These are phyloP conservation scores for Enteromius viviparus DNA, from an alignment of 2,797 vertebrate species.

Conservation along the genomic window DNA sequence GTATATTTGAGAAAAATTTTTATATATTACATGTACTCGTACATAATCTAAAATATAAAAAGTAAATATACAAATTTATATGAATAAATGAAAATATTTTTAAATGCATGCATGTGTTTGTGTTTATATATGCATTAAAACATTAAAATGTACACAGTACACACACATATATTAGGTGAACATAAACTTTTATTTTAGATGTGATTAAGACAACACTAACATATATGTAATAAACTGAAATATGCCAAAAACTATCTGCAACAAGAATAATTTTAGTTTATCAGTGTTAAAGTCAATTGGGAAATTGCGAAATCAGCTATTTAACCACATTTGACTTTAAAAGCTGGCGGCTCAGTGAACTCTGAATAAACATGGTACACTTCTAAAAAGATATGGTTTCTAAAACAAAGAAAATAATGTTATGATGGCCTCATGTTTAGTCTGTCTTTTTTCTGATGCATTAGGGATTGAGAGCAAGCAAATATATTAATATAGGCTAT, in stretches of 20 bases:
- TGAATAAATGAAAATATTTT: no score
- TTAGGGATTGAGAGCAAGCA: background rate
- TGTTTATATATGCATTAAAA: no score
- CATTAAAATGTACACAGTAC: no score
- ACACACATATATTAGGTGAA: no score
- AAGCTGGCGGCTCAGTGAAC: background rate
- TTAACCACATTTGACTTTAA: background rate
- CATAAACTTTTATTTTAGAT: no score
- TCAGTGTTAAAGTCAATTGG: background rate
- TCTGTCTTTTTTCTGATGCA: background rate
- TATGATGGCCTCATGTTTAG: background rate
- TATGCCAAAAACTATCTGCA: background rate
- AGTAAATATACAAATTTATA: no score
- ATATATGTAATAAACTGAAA: background rate
- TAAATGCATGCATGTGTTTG: no score
- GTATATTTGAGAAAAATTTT: no score
- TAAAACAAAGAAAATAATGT: conserved; percentile 13
- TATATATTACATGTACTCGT: no score
- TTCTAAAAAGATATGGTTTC: background rate
- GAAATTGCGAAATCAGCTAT: conserved; percentile 1
- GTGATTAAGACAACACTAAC: no score
- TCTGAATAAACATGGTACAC: background rate
- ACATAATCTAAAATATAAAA: no score
- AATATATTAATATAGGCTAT: conserved; percentile 4
- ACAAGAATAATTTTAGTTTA: background rate